phyloP scores from a whole-genome alignment of 2,888 invertebrate species.

The Zhuqinia jingwanae region DNA sequence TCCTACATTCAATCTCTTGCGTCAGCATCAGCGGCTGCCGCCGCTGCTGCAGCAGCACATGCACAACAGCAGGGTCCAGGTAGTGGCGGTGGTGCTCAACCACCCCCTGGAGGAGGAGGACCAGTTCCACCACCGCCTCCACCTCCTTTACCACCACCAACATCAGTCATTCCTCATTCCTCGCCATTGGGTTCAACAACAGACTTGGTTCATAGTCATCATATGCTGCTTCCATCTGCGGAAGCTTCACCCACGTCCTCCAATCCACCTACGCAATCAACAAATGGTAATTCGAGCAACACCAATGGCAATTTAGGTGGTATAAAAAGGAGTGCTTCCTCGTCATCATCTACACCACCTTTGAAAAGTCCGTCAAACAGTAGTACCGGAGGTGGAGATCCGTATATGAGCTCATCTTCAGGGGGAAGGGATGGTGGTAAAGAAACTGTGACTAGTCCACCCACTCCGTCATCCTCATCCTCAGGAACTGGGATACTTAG shows the following conservation, averaged over 20 bases:
- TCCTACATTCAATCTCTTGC: slow-evolving; percentile 77
- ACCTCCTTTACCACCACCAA: slow-evolving; percentile 60
- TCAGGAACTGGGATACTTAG: slow-evolving; percentile 32
- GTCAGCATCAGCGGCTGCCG: slow-evolving; percentile 64
- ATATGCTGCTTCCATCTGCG: slow-evolving; percentile 54
- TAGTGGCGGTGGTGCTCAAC: slow-evolving; percentile 57
- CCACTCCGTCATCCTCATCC: slow-evolving; percentile 41
- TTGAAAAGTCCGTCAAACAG: slow-evolving; percentile 74
- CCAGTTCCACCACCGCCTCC: slow-evolving; percentile 62
- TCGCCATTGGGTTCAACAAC: slow-evolving; percentile 56
- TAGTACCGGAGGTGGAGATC: slow-evolving; percentile 24
- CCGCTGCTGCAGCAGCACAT: slow-evolving; percentile 64
- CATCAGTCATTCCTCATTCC: slow-evolving; percentile 42
- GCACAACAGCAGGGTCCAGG: slow-evolving; percentile 57
- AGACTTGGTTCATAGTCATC: slow-evolving; percentile 64
- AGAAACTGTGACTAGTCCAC: slow-evolving; percentile 48
- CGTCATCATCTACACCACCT: slow-evolving; percentile 73
- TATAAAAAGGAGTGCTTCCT: slow-evolving; percentile 58
- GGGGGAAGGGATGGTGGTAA: slow-evolving; percentile 15
- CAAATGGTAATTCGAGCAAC: background rate
- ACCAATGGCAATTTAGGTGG: slow-evolving; percentile 14
- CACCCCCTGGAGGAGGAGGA: slow-evolving; percentile 43
- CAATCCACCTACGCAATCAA: slow-evolving; percentile 38
- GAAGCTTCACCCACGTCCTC: slow-evolving; percentile 16
- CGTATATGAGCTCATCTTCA: slow-evolving; percentile 29